A percentile compares a stretch with the other conserved stretches of the same genome.
phyloP scores from a whole-genome alignment of 1,140 invertebrate species.

The Harpegnathos saltator region DNA sequence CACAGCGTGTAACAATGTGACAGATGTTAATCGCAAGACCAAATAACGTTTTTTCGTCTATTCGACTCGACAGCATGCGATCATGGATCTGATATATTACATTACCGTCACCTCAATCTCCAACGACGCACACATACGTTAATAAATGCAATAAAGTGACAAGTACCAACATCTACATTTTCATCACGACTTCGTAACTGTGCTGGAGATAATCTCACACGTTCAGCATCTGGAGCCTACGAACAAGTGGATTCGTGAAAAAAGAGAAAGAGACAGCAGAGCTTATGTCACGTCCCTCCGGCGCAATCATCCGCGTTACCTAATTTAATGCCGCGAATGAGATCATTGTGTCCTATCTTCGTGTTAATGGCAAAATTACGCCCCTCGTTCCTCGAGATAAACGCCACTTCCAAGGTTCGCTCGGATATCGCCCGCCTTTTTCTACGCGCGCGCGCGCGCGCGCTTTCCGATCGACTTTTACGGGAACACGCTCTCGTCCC shows the following conservation, averaged over 20 bases:
- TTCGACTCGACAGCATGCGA: too few species aligned
- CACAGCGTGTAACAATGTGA: too few species aligned
- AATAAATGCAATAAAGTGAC: not conserved
- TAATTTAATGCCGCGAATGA: conserved; percentile 66
- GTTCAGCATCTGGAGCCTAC: too few species aligned
- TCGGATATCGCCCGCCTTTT: conserved; percentile 14
- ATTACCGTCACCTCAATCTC: too few species aligned
- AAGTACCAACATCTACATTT: not conserved
- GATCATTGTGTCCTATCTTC: conserved; percentile 63
- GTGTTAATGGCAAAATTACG: conserved; percentile 74
- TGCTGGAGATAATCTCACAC: too few species aligned
- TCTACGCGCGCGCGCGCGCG: too few species aligned
- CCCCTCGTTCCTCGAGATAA: conserved; percentile 61
- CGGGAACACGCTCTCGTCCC: not conserved
- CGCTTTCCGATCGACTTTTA: conserved; percentile 4
- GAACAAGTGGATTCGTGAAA: too few species aligned
- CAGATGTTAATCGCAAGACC: too few species aligned
- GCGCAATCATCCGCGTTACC: conserved; percentile 38
- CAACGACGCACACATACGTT: not conserved
- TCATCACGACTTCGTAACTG: too few species aligned
- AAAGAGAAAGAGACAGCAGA: not conserved
- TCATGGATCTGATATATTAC: too few species aligned
- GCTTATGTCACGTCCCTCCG: conserved; percentile 12
- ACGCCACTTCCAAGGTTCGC: conserved; percentile 51
- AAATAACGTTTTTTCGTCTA: too few species aligned